Percentiles rank a stretch among this genome's conserved stretches.
phyloP scores from a whole-genome alignment of 2,888 invertebrate genomes.

The Conchocele bisecta region DNA sequence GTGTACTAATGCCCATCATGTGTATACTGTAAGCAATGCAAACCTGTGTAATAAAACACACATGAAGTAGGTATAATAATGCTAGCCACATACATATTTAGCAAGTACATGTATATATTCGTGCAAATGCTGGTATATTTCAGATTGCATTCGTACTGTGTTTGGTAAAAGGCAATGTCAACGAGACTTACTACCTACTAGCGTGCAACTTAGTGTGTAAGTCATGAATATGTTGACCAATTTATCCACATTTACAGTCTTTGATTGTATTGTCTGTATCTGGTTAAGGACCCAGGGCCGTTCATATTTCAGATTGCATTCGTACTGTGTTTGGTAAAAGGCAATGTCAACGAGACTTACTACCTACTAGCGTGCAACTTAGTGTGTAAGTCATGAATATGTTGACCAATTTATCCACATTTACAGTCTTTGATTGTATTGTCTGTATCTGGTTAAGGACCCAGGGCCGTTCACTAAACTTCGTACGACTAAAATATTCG shows the following conservation, averaged over 20 bases:
- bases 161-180: slow-evolving; percentile 66
- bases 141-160: slow-evolving; percentile 73
- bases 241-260: neutral
- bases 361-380: slow-evolving; percentile 73
- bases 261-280: too few species aligned
- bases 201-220: slow-evolving; percentile 73
- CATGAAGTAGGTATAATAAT: too few species aligned
- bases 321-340: slow-evolving; percentile 69
- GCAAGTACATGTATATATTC: neutral
- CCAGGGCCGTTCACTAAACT: too few species aligned
- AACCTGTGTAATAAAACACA: too few species aligned
- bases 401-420: neutral
- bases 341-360: slow-evolving; percentile 59
- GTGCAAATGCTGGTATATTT: slow-evolving; percentile 14
- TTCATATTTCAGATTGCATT: slow-evolving; percentile 71
- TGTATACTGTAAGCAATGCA: too few species aligned
- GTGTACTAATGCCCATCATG: too few species aligned
- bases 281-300: too few species aligned
- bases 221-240: slow-evolving; percentile 36
- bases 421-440: neutral
- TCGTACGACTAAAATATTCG: too few species aligned
- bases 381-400: slow-evolving; percentile 66
- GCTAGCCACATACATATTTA: too few species aligned
- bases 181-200: slow-evolving; percentile 68
- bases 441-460: too few species aligned